A percentile compares a stretch with the other conserved stretches of the same genome.
These are phyloP conservation scores for Sprattus sprattus DNA, from an alignment of 2,113 vertebrate genomes.

Conservation along the genomic window DNA sequence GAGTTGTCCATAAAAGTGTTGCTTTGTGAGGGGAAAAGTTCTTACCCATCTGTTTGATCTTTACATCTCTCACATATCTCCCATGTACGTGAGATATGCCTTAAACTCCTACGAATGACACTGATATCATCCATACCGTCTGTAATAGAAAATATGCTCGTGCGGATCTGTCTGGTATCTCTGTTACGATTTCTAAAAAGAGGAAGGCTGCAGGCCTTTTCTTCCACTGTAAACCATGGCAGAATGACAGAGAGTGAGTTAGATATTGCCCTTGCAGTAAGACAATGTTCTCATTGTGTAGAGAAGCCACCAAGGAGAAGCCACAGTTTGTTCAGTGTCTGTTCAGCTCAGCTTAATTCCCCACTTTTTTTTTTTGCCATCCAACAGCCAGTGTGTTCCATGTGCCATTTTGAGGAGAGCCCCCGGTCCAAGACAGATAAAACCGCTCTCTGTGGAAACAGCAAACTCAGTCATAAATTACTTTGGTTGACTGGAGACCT, in stretches of 20 bases:
- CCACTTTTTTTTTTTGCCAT: neutral
- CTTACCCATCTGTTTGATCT: slow-evolving; percentile 31
- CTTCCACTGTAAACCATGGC: neutral
- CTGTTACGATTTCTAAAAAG: neutral
- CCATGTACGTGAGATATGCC: neutral
- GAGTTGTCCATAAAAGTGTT: slow-evolving; percentile 30
- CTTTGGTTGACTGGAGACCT: neutral
- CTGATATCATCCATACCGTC: neutral
- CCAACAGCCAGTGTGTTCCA: neutral
- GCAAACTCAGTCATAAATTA: neutral
- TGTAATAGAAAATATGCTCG: neutral
- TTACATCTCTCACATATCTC: slow-evolving; percentile 8
- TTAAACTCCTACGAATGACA: neutral
- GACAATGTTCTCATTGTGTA: slow-evolving; percentile 1
- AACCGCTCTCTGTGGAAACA: neutral
- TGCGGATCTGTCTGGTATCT: neutral
- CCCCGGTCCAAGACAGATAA: slow-evolving; percentile 6
- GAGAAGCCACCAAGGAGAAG: neutral
- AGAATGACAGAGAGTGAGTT: neutral
- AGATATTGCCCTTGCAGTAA: neutral
- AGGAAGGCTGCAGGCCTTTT: neutral
- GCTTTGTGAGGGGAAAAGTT: slow-evolving; percentile 2
- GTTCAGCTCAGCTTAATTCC: neutral
- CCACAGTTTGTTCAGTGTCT: neutral
- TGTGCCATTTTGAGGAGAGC: neutral